A percentile compares a stretch with the other conserved stretches of the same genome.
Evolutionary conservation across 2,113 vertebrate genomes (phyloP).

Genomic region (Sinocyclocheilus rhinocerous): DNA sequence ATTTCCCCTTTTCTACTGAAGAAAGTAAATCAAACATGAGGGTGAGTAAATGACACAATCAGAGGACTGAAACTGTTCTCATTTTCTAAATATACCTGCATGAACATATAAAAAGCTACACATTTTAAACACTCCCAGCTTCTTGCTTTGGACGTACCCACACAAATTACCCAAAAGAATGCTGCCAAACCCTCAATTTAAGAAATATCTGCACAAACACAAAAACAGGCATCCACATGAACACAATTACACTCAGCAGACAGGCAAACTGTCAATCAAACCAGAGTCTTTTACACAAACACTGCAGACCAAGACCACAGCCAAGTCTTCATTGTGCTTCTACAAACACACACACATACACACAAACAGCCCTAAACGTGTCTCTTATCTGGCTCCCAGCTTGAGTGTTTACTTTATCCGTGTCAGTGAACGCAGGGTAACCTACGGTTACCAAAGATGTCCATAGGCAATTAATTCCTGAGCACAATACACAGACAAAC

Average conservation of each 20-base stretch:
- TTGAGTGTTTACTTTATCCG: slow-evolving; percentile 50
- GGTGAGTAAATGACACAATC: not conserved
- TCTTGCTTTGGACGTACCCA: not conserved
- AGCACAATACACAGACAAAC: too few relatives aligned
- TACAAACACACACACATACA: not conserved
- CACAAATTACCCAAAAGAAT: slow-evolving; percentile 32
- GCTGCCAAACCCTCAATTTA: slow-evolving; percentile 27
- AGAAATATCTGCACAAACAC: slow-evolving; percentile 22
- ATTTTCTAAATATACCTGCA: not conserved
- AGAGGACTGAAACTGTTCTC: not conserved
- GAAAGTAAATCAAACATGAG: not conserved
- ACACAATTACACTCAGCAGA: slow-evolving; percentile 8
- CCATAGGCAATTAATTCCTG: too few relatives aligned
- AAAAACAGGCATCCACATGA: slow-evolving; percentile 30
- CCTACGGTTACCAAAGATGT: not conserved
- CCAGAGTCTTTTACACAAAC: slow-evolving; percentile 3
- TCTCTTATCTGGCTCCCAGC: slow-evolving; percentile 46
- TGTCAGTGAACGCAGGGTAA: slow-evolving; percentile 54
- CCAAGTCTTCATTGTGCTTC: slow-evolving; percentile 16
- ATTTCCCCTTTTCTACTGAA: not conserved
- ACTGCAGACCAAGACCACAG: slow-evolving; percentile 4
- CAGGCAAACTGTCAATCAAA: slow-evolving; percentile 18
- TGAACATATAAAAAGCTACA: not conserved
- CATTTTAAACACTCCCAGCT: slow-evolving; percentile 8
- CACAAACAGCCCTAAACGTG: slow-evolving; percentile 19